These are phyloP conservation scores for Hozukius guyotensis DNA, from an alignment of 2,797 vertebrate genomes.

Conservation along the genomic window DNA sequence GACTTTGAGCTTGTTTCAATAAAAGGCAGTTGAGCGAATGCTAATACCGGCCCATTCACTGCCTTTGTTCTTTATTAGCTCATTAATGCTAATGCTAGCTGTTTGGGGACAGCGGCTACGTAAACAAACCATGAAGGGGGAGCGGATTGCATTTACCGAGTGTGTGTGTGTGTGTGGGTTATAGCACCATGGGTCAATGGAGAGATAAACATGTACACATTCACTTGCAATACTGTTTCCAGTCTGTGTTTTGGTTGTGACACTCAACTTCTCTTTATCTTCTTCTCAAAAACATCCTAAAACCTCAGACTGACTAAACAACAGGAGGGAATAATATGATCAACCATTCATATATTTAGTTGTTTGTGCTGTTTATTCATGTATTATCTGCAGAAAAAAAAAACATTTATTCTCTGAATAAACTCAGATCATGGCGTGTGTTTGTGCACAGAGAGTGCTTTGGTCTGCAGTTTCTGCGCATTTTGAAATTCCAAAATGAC, in stretches of 20 bases:
- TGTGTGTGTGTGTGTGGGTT: background rate
- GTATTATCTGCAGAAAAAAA: background rate
- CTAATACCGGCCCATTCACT: slow-evolving; percentile 53
- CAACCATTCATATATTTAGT: background rate
- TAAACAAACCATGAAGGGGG: slow-evolving; percentile 53
- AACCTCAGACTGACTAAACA: background rate
- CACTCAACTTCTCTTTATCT: background rate
- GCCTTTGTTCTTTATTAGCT: slow-evolving; percentile 49
- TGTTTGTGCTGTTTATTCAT: background rate
- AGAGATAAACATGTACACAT: background rate
- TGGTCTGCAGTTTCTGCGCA: background rate
- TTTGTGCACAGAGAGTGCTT: fast-evolving
- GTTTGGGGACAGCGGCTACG: slow-evolving; percentile 39
- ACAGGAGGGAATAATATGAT: background rate
- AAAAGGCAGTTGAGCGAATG: slow-evolving; percentile 27
- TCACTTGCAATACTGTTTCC: background rate
- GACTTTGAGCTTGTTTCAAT: slow-evolving; percentile 41
- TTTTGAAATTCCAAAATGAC: background rate
- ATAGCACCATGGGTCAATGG: background rate
- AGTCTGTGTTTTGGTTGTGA: background rate
- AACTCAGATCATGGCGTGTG: background rate
- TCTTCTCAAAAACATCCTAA: background rate
- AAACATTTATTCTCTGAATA: background rate
- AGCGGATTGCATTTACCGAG: slow-evolving; percentile 36
- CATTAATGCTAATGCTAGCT: slow-evolving; percentile 64